Conservation (phyloP, 2,888 invertebrate species). For the Neoitamus cyanurus region DNA sequence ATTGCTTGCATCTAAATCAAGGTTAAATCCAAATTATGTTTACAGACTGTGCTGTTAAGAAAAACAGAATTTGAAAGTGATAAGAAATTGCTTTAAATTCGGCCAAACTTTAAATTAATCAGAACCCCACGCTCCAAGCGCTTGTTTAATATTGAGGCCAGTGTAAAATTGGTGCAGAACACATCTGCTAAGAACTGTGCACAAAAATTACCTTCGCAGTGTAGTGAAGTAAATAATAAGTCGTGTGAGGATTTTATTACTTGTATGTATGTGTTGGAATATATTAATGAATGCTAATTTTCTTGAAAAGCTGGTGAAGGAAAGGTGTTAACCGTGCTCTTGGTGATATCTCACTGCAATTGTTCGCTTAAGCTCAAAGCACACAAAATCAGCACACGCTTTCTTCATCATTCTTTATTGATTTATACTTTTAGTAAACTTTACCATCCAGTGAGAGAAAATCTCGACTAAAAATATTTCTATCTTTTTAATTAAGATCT, state of each 20-base stretch:
- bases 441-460: too few relatives aligned
- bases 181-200: not conserved
- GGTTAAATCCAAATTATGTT: not conserved
- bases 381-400: too few relatives aligned
- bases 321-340: too few relatives aligned
- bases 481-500: too few relatives aligned
- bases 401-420: too few relatives aligned
- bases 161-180: not conserved
- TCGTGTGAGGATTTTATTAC: not conserved
- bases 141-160: not conserved
- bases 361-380: too few relatives aligned
- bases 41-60: too few relatives aligned
- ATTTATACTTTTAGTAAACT: too few relatives aligned
- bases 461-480: too few relatives aligned
- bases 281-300: not conserved
- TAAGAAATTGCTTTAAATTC: not conserved
- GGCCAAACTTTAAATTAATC: not conserved
- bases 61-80: not conserved
- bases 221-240: not conserved
- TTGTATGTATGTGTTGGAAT: not conserved
- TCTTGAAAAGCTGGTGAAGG: not conserved
- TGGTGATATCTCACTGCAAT: not conserved
- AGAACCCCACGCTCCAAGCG: not conserved
- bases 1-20: not conserved
- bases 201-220: not conserved